Evolutionary conservation across 53 echinoderm and acorn worm genomes (phyloP).

Genomic region (Antedon mediterranea): DNA sequence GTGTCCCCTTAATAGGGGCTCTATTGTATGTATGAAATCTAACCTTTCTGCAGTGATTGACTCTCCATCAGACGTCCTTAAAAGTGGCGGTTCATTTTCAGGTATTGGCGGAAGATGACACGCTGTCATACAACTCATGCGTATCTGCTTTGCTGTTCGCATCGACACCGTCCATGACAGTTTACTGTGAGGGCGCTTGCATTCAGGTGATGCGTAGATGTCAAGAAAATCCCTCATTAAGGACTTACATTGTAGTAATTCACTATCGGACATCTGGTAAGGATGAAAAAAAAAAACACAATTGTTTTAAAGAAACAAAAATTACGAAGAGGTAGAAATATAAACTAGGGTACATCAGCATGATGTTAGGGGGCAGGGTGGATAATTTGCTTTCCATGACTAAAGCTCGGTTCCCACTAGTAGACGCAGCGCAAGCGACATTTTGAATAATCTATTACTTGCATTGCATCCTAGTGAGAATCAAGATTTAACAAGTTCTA

Average conservation of each 20-base stretch:
- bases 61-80: not conserved
- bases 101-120: slow-evolving; percentile 61
- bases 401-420: too few species aligned
- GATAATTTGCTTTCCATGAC: too few species aligned
- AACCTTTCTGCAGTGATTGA: not conserved
- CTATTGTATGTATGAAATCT: not conserved
- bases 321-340: too few species aligned
- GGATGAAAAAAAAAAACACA: too few species aligned
- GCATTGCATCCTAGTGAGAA: too few species aligned
- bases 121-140: slow-evolving; percentile 59
- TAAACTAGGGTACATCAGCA: too few species aligned
- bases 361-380: too few species aligned
- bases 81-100: slow-evolving; percentile 19
- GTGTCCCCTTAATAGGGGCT: too few species aligned
- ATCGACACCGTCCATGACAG: slow-evolving; percentile 69
- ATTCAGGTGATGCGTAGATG: slow-evolving; percentile 54
- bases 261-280: slow-evolving; percentile 55
- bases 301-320: too few species aligned
- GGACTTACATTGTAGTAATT: slow-evolving; percentile 53
- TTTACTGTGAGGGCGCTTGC: slow-evolving; percentile 56
- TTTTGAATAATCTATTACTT: too few species aligned
- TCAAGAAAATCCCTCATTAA: slow-evolving; percentile 57
- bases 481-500: too few species aligned
- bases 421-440: too few species aligned
- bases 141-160: slow-evolving; percentile 60